phyloP scores from a whole-genome alignment of 2,113 vertebrate species.

The Ginglymostoma cirratum region DNA sequence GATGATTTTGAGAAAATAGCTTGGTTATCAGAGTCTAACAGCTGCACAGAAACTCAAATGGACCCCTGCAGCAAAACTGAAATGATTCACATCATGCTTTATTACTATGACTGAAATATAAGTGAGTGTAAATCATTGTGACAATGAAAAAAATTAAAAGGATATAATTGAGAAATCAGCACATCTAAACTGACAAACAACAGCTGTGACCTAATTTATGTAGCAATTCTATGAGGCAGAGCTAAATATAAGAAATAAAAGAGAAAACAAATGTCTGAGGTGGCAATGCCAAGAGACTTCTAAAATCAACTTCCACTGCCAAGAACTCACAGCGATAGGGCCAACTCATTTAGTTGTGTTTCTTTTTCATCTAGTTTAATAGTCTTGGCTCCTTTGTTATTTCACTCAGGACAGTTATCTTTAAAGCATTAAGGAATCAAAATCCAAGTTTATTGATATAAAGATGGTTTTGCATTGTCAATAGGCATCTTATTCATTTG shows the following conservation, averaged over 20 bases:
- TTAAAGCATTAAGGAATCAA: not conserved
- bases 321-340: not conserved
- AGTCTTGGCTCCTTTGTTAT: not conserved
- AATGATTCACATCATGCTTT: not conserved
- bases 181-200: not conserved
- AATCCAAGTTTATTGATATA: not conserved
- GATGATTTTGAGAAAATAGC: not conserved
- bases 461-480: not conserved
- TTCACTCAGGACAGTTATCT: not conserved
- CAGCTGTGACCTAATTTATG: constrained; percentile 34
- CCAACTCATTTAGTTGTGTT: not conserved
- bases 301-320: not conserved
- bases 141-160: constrained; percentile 34
- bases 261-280: not conserved
- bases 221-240: not conserved
- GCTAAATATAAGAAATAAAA: constrained; percentile 13
- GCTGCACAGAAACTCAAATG: not conserved
- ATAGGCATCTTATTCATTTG: not conserved
- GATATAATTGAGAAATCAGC: constrained; percentile 33
- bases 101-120: not conserved
- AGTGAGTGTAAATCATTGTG: constrained; percentile 15
- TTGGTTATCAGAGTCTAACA: not conserved
- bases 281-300: not conserved
- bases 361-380: not conserved
- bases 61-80: not conserved